Base-by-base conservation (phyloP, 92 coral and sea anemone genomes). In the Heteractis magnifica region DNA sequence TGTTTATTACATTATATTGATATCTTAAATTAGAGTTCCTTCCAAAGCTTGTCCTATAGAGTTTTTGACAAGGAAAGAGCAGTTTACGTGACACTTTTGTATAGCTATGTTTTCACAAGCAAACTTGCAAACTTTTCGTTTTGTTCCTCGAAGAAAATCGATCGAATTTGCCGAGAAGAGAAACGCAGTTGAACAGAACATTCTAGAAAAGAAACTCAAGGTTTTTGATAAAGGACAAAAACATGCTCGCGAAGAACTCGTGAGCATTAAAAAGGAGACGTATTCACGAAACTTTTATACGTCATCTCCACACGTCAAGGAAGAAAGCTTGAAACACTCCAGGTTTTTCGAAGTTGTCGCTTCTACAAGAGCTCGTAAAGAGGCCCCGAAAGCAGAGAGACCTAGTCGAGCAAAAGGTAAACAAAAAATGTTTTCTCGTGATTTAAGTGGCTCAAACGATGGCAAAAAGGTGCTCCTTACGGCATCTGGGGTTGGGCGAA, bases 201-300 rank as follows among this genome's bases (percentile, higher is more conserved):
- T 86, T 49, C 73, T 90, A 50, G 84, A 83, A 50, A 86, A 60
- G 18, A 82, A 83, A 79, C 49, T 90, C n/a, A 82, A 82, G 78
- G 74, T 72, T 19, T 73, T 71, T 52, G 87, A 86, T 55, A 82
- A 79, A 21, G 83, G 87, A 56, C 87, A 86, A 65, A 79, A 62
- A 26, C 1, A 2, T 5, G 77, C 75, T 6, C 77, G 72, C 7
- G 81, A 86, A 65, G 89, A 90, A 62, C 72, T 90, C 23, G 56
- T 18, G 34, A 81, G 86, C 70, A 82, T 90, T 21, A 83, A 84
- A 6, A 84, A 87, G 76, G 92, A 90, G 18, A 90, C 82, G 76
- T 90, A 90, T 65, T 90, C 92, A 7, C 77, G 90, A 48, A 49
- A 50, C 41, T 90, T 90, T 49, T 90, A 90, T 79, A 78, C 50